A percentile compares a stretch with the other conserved stretches of the same genome.
Evolutionary conservation across 2,888 invertebrate species (phyloP).

Genomic region (Oxytorus armatus): DNA sequence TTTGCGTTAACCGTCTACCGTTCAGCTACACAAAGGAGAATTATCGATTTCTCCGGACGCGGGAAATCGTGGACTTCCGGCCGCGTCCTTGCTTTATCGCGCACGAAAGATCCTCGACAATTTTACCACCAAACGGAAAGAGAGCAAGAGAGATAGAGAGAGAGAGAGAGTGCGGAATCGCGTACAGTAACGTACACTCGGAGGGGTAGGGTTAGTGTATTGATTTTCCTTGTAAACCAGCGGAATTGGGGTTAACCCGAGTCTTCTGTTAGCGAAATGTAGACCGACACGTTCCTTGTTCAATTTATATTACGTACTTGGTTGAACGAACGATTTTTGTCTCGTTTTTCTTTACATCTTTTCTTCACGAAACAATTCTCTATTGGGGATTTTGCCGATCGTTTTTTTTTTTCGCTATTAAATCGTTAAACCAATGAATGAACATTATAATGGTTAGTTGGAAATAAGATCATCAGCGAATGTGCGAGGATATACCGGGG

Average conservation of each 20-base stretch:
- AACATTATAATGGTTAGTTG: not conserved
- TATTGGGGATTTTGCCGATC: not conserved
- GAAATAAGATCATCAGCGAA: slow-evolving; percentile 9
- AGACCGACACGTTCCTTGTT: slow-evolving; percentile 57
- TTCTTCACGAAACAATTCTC: not conserved
- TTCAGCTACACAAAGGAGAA: slow-evolving; percentile 27
- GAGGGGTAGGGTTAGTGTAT: slow-evolving; percentile 75
- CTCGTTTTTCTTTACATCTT: slow-evolving; percentile 7
- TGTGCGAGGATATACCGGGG: slow-evolving; percentile 31
- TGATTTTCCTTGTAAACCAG: slow-evolving; percentile 81
- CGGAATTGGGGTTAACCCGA: slow-evolving; percentile 80
- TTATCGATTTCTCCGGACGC: slow-evolving; percentile 74
- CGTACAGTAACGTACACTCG: slow-evolving; percentile 60
- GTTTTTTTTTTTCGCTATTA: not conserved
- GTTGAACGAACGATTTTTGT: slow-evolving; percentile 45
- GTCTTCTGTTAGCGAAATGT: slow-evolving; percentile 66
- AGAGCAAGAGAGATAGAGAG: slow-evolving; percentile 23
- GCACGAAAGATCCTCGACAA: slow-evolving; percentile 59
- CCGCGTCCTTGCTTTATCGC: slow-evolving; percentile 61
- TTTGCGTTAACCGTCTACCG: not conserved
- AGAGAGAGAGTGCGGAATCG: slow-evolving; percentile 43
- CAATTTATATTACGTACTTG: slow-evolving; percentile 46
- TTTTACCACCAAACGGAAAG: slow-evolving; percentile 34
- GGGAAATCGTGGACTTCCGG: slow-evolving; percentile 75
- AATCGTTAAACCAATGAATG: not conserved